Evolutionary conservation across 2,888 invertebrate species (phyloP), one percentile per base, ranked within the genome.

Genomic region (Halictus ligatus): DNA sequence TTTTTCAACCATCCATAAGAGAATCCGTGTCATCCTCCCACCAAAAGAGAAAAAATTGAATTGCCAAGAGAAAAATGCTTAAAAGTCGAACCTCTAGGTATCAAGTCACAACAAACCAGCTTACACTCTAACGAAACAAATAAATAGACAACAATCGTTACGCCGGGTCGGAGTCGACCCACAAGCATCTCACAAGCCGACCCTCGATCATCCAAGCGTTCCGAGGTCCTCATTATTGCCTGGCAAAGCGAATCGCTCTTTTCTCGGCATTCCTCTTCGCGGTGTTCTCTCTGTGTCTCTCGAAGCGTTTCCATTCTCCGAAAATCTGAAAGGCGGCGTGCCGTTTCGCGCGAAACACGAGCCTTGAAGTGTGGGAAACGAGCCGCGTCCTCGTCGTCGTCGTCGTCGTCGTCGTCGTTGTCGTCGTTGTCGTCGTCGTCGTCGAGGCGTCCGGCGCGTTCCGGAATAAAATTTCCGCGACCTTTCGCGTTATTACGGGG

Each of bases 381-480:
- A 43, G 46, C 18, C 21, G 21, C 10, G 10, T 54, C 54, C 21
- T 3, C 54, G 54, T 54, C 50, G 21, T 54, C 50, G 8, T 8
- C 8, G 8, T 43, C 43, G 43, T 43, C 43, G 7, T 43, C 43
- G 43, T 40, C 40, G 8, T 40, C n/a, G n/a, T n/a, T n/a, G n/a
- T n/a, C n/a, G n/a, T n/a, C n/a, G n/a, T n/a, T n/a, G n/a, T 29
- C 2, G 29, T 29, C 29, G 29, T 29, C 29, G 35, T 35, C 35
- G 50, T 54, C 81, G 58, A n/a, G 43, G n/a, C 67, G 71, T 75
- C 71, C 76, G 50, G 7, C 12, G 18, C 12, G 48, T 48, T 46
- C 50, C 73, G 43, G 78, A 79, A 79, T 69, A 85, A 85, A 79
- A 84, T 85, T 79, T 73, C 73, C 84, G 25, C 84, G 84, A 73